Conservation (phyloP, 2,888 invertebrate genomes). For the Proisotoma minuta region DNA sequence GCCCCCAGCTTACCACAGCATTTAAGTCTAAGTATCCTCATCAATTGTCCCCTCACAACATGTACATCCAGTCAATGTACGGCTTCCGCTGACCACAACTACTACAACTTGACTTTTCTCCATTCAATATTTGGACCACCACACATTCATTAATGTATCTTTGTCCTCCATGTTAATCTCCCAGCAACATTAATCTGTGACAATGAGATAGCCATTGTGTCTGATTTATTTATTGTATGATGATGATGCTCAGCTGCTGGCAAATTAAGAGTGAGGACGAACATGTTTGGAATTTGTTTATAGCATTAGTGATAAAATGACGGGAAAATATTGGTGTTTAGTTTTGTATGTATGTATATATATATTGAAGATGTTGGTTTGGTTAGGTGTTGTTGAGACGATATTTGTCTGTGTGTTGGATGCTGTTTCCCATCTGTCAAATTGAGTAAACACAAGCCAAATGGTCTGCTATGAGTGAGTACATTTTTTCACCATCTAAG, state of each 20-base stretch:
- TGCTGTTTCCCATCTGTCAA: conserved; percentile 49
- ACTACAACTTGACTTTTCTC: not conserved
- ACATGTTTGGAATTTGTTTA: no score
- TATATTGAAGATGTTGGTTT: conserved; percentile 9
- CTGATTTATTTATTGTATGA: no score
- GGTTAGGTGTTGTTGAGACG: conserved; percentile 19
- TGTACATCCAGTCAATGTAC: not conserved
- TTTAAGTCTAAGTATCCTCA: conserved; percentile 12
- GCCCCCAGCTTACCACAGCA: not conserved
- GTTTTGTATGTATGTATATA: no score
- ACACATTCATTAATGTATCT: not conserved
- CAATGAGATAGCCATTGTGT: no score
- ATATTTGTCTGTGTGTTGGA: conserved; percentile 21
- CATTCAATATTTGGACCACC: not conserved
- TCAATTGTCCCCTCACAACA: conserved; percentile 1
- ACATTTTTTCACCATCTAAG: conserved; percentile 11
- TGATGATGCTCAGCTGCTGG: not conserved
- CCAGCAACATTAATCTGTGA: no score
- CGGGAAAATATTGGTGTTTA: no score
- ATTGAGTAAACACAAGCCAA: conserved; percentile 49
- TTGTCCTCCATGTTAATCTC: no score
- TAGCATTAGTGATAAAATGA: no score
- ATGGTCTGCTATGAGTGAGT: conserved; percentile 43
- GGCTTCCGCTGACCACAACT: not conserved
- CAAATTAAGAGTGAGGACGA: conserved; percentile 2